These are phyloP conservation scores for Dryobotodes eremita DNA, from an alignment of 2,888 invertebrate species.

Conservation along the genomic window DNA sequence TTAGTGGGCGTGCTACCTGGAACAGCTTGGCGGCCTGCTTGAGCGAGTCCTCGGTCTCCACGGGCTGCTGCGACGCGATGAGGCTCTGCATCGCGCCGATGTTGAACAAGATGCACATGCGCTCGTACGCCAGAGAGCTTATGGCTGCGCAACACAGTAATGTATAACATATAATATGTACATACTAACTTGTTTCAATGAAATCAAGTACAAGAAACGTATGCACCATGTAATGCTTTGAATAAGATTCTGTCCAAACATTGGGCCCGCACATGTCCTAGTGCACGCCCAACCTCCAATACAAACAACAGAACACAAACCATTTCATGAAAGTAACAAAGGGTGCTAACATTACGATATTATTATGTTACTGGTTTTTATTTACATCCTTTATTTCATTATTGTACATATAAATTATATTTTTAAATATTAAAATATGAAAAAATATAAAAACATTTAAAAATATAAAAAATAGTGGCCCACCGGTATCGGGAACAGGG, in stretches of 20 bases:
- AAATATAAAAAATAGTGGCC: no score
- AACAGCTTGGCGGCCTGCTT: conserved; percentile 97
- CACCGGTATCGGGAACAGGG: no score
- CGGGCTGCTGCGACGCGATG: conserved; percentile 95
- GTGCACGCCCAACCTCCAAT: background rate
- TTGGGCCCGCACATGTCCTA: background rate
- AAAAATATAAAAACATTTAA: no score
- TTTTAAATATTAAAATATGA: no score
- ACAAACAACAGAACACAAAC: no score
- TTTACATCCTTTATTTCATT: no score
- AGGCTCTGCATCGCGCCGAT: conserved; percentile 98
- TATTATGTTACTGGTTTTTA: background rate
- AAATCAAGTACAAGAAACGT: background rate
- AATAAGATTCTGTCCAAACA: background rate
- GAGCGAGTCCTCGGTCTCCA: conserved; percentile 97
- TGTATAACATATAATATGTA: background rate
- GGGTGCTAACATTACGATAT: background rate
- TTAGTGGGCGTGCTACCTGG: conserved; percentile 90
- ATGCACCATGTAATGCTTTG: background rate
- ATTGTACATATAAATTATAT: no score
- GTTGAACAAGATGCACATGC: conserved; percentile 98
- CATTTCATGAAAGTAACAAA: background rate
- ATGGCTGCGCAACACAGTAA: conserved; percentile 92
- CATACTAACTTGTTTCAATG: background rate
- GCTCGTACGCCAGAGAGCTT: conserved; percentile 97